Evolutionary conservation across 2,888 invertebrate species (phyloP).

Genomic region (Ophraella communa): DNA sequence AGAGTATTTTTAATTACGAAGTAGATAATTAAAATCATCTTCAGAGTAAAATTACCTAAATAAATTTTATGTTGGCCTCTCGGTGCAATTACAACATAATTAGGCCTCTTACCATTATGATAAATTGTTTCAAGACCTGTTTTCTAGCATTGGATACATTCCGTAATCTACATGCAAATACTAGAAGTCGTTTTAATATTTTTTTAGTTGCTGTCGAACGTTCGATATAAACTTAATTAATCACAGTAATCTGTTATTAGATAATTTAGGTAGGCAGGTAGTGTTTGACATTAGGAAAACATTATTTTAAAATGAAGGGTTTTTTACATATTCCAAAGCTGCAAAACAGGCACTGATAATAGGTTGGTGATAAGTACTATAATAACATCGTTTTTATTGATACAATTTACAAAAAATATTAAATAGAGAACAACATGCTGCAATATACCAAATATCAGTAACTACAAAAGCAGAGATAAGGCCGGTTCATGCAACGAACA

Average conservation of each 20-base stretch:
- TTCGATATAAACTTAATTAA: constrained; percentile 20
- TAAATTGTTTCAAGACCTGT: constrained; percentile 40
- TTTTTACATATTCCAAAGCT: too few relatives aligned
- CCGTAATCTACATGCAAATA: constrained; percentile 42
- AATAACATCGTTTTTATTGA: too few relatives aligned
- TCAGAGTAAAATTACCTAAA: constrained; percentile 51
- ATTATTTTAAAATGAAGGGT: too few relatives aligned
- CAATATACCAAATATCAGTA: too few relatives aligned
- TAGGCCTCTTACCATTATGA: constrained; percentile 45
- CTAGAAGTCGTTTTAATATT: constrained; percentile 15
- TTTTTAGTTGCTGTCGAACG: background rate
- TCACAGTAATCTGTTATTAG: constrained; percentile 13
- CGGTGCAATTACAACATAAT: constrained; percentile 49
- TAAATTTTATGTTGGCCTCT: constrained; percentile 51
- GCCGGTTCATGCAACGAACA: too few relatives aligned
- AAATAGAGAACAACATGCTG: too few relatives aligned
- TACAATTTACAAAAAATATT: too few relatives aligned
- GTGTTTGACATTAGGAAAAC: too few relatives aligned
- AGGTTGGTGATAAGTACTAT: too few relatives aligned
- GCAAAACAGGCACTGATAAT: too few relatives aligned
- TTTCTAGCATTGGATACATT: constrained; percentile 32
- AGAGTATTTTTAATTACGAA: constrained; percentile 51
- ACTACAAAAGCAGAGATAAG: too few relatives aligned
- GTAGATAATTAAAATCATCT: constrained; percentile 52
- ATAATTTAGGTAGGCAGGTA: background rate